A percentile compares a stretch with the other conserved stretches of the same genome.
Conservation (phyloP, 2,113 vertebrate species). For the Gobio gobio region DNA sequence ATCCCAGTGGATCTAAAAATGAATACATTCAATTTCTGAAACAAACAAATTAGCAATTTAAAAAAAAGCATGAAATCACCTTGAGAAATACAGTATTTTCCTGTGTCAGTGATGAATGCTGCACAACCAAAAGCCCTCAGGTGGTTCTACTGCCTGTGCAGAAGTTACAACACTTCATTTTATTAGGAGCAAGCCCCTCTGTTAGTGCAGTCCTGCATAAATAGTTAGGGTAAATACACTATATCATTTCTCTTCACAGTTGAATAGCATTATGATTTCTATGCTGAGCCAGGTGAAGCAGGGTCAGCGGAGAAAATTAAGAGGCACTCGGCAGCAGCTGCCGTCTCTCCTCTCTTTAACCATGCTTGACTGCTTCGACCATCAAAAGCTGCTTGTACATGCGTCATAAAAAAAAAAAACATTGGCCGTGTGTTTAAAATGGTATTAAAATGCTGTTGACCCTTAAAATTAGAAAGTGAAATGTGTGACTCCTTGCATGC, state of each 20-base stretch:
- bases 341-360: conserved; percentile 92
- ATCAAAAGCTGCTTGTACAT: conserved; percentile 93
- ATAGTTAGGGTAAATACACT: conserved; percentile 95
- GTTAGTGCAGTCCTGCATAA: conserved; percentile 91
- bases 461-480: conserved; percentile 93
- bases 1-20: conserved; percentile 36
- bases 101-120: conserved; percentile 68
- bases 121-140: conserved; percentile 71
- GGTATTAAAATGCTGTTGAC: conserved; percentile 91
- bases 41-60: not conserved
- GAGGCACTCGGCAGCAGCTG: conserved; percentile 95
- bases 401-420: conserved; percentile 92
- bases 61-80: conserved; percentile 3
- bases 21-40: not conserved
- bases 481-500: conserved; percentile 84
- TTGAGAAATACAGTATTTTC: conserved; percentile 54
- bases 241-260: conserved; percentile 98
- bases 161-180: conserved; percentile 77
- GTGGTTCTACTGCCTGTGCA: conserved; percentile 67
- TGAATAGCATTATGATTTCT: conserved; percentile 97
- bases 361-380: conserved; percentile 98
- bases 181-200: conserved; percentile 84
- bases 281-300: conserved; percentile 94
- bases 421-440: conserved; percentile 89
- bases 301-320: conserved; percentile 98